Evolutionary conservation across 2,113 vertebrate genomes (phyloP).

Genomic region (Diphyllodes magnificus): DNA sequence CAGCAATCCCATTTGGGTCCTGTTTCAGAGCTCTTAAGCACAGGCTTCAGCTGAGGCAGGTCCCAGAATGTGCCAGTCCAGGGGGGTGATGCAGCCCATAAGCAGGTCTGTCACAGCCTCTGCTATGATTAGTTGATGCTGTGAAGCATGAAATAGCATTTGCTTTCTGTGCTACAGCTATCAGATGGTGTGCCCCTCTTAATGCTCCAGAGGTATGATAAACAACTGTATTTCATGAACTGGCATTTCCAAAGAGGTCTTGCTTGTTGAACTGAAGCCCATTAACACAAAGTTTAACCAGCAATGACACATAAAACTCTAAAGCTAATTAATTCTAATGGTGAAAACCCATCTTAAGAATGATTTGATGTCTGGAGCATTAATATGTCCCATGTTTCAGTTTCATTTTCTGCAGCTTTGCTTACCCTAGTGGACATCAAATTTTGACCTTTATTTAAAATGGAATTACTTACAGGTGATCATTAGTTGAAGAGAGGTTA

Average conservation of each 20-base stretch:
- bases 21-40: not conserved
- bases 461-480: not conserved
- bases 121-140: not conserved
- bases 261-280: not conserved
- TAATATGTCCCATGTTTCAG: not conserved
- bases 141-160: constrained; percentile 29
- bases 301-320: not conserved
- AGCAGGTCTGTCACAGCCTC: not conserved
- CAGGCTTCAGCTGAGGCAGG: not conserved
- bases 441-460: not conserved
- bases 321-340: constrained; percentile 4
- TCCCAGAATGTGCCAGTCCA: not conserved
- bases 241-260: not conserved
- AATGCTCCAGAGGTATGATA: not conserved
- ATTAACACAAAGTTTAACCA: not conserved
- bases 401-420: not conserved
- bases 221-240: not conserved
- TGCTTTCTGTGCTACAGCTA: not conserved
- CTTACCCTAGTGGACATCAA: not conserved
- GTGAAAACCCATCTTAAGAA: not conserved
- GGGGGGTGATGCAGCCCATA: not conserved
- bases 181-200: not conserved
- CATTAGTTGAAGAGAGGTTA: not conserved
- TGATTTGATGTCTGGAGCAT: not conserved
- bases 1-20: not conserved